Conservation (phyloP, 2,113 vertebrate genomes). For the Vulpes lagopus region DNA sequence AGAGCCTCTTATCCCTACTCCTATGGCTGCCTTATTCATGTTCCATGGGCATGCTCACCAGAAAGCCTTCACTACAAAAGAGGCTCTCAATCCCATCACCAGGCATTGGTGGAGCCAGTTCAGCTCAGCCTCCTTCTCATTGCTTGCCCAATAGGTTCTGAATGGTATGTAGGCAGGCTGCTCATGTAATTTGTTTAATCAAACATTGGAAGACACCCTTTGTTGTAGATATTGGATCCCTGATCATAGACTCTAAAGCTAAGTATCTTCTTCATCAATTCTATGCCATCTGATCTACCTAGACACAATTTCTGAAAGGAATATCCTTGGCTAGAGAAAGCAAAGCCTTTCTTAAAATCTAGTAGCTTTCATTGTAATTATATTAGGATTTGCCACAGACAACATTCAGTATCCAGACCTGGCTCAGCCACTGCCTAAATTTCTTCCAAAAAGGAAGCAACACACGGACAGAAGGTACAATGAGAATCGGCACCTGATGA, state of each 20-base stretch:
- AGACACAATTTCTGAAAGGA: constrained; percentile 26
- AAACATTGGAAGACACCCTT: not conserved
- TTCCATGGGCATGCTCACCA: not conserved
- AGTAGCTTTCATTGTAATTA: not conserved
- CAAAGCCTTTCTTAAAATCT: constrained; percentile 33
- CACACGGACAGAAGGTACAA: constrained; percentile 13
- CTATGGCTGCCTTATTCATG: not conserved
- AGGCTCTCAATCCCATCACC: not conserved
- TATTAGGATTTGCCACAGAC: constrained; percentile 21
- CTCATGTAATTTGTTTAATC: not conserved
- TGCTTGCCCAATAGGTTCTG: not conserved
- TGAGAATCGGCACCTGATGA: constrained; percentile 12
- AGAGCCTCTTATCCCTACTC: not conserved
- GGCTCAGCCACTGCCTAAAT: constrained; percentile 32
- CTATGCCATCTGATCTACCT: not conserved
- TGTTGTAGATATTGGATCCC: not conserved
- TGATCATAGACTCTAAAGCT: not conserved
- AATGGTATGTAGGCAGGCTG: not conserved
- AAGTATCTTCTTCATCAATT: not conserved
- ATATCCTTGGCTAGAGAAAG: not conserved
- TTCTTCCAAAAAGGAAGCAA: constrained; percentile 26
- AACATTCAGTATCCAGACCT: constrained; percentile 17
- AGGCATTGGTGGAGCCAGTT: not conserved
- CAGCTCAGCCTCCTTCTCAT: not conserved
- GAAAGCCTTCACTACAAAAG: not conserved